Evolutionary conservation across 2,888 invertebrate genomes (phyloP), one percentile per base, ranked within the genome.

Genomic region (Tholera decimalis): DNA sequence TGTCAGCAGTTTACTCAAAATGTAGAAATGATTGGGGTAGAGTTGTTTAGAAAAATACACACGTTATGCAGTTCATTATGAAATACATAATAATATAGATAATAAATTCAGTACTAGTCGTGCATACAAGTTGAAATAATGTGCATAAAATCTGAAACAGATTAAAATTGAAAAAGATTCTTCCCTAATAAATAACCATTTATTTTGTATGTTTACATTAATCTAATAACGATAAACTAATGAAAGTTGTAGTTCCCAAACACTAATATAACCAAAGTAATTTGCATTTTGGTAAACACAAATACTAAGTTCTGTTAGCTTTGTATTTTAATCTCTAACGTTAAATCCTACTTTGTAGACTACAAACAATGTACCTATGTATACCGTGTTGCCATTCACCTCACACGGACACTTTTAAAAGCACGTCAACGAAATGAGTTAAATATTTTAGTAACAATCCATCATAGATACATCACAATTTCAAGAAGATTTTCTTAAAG

Each of bases 401-500:
- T 26, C 6, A 41, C 26, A 11, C 41, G 18, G 58, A 15, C 24
- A 9, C n/a, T 26, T 66, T 41, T 47, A 68, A 33, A 66, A 68
- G 13, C 18, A 41, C 33, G 39, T 65, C 67, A 46, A 39, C 67
- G 46, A 56, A 65, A 56, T 67, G 13, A 46, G 65, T 65, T 33
- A 67, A 68, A 49, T 56, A 35, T 49, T 66, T 58, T 66, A 58
- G 68, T 68, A 35, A n/a, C n/a, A 39, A 57, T 59, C 59, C 24
- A 49, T 30, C 35, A 41, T 37, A 39, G 47, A 46, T 30, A n/a
- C n/a, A n/a, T 49, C 37, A 20, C 39, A 33, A 66, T 47, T 47
- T 55, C 20, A 20, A 15, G 37, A 41, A 67, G 39, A 57, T 57
- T 67, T 69, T 50, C 47, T 41, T 43, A 18, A 65, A 49, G 39